phyloP scores from a whole-genome alignment of 2,113 vertebrate species.

The Herpetotheres cachinnans region DNA sequence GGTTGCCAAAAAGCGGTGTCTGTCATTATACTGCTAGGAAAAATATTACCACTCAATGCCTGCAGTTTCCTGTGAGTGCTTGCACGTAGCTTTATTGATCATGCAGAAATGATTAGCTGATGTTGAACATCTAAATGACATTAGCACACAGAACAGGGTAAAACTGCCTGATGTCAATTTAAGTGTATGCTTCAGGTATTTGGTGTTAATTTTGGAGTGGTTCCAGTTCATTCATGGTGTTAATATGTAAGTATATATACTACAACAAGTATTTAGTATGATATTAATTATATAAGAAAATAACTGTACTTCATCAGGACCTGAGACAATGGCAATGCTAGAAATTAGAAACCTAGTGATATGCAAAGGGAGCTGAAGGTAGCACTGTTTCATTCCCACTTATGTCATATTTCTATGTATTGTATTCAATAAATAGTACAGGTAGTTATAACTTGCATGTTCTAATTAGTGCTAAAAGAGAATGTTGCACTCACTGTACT shows the following conservation, averaged over 20 bases:
- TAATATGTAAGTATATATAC: background rate
- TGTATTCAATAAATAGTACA: background rate
- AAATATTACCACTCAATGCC: background rate
- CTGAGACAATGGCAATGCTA: background rate
- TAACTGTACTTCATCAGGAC: background rate
- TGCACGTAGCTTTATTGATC: background rate
- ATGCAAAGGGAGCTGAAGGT: background rate
- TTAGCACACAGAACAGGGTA: background rate
- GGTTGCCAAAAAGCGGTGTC: background rate
- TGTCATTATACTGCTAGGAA: background rate
- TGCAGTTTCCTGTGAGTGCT: background rate
- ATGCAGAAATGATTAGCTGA: background rate
- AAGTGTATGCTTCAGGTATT: background rate
- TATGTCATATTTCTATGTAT: background rate
- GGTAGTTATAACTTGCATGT: background rate
- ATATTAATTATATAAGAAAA: background rate
- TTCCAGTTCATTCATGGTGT: background rate
- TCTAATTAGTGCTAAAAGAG: background rate
- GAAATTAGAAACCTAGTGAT: background rate
- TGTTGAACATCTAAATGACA: background rate
- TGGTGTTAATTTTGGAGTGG: background rate
- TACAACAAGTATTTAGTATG: background rate
- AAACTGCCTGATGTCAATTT: background rate
- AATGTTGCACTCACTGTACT: background rate
- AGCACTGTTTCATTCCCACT: background rate